These are phyloP conservation scores for Uria aalge DNA, from an alignment of 2,113 vertebrate species.

Conservation along the genomic window DNA sequence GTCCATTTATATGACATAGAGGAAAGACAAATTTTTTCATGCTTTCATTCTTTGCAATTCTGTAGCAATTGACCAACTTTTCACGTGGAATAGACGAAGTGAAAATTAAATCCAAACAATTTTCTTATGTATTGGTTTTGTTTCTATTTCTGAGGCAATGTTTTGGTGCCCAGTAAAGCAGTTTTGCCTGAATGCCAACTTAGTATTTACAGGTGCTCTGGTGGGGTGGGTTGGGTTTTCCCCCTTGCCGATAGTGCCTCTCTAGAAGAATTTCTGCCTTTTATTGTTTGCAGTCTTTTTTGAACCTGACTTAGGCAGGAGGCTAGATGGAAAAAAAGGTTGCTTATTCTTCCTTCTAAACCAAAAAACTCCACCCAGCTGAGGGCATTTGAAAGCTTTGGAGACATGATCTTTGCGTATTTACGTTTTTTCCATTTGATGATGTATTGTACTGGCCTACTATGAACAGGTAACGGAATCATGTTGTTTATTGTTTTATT, in stretches of 20 bases:
- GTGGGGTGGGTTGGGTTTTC: background rate
- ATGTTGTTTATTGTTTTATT: background rate
- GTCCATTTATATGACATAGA: background rate
- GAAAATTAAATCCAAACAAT: background rate
- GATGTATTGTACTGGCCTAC: background rate
- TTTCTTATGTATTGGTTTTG: background rate
- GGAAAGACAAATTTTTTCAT: background rate
- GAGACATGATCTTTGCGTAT: background rate
- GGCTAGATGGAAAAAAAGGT: background rate
- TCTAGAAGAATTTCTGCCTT: background rate
- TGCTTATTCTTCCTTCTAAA: background rate
- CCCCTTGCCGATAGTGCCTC: background rate
- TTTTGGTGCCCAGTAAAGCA: background rate
- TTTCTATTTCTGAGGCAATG: background rate
- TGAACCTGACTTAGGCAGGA: background rate
- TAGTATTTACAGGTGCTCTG: background rate
- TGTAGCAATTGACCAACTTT: background rate
- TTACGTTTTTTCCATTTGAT: background rate
- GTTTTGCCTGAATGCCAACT: background rate
- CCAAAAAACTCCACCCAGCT: background rate
- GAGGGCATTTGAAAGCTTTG: background rate
- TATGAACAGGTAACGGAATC: background rate
- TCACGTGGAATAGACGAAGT: background rate
- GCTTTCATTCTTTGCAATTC: background rate
- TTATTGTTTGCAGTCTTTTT: background rate